Base-by-base conservation (phyloP, 1,140 invertebrate genomes). In the Ips typographus region DNA sequence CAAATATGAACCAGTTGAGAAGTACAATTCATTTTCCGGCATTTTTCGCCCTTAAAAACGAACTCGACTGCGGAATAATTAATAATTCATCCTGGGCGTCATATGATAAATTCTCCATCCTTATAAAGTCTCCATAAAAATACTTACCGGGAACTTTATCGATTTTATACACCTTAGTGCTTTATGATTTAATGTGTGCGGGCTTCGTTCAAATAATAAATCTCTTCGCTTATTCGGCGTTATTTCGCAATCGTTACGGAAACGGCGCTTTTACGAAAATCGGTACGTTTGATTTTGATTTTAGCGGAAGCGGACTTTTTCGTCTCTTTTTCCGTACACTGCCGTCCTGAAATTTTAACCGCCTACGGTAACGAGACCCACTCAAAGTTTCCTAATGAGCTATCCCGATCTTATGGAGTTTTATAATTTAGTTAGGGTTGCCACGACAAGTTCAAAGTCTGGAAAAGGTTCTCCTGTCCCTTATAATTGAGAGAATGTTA, bases 81-180 rank as follows among this genome's bases (percentile, higher is more conserved):
- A 49, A 49, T 49, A 49, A 49, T 49, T 49, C 44, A 49, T 49
- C 44, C 44, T 49, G 6, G 44, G 6, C 3, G 7, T 49, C 6
- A 22, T 49, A 49, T 49, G 44, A 49, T 49, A 22, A 49, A 49
- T 49, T 8, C 22, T 22, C 6, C 44, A 6, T 6, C 44, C 6
- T 49, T 49, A 49, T 49, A 49, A 49, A 49, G 44, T 49, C 44
- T 22, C 44, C 44, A 49, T 49, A 49, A 49, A 49, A 49, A 49
- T 49, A 49, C 44, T 49, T 49, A 49, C 44, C 44, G 6, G 1
- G 44, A 49, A 49, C 44, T 49, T 49, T 49, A 49, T 49, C 44
- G 44, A 49, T 49, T 49, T 49, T 49, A 49, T 49, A 49, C 44
- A 49, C 44, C 44, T 49, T 49, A 49, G 6, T 49, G 44, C 44